Conservation (phyloP, 2,113 vertebrate species). For the Dunckerocampus dactyliophorus region DNA sequence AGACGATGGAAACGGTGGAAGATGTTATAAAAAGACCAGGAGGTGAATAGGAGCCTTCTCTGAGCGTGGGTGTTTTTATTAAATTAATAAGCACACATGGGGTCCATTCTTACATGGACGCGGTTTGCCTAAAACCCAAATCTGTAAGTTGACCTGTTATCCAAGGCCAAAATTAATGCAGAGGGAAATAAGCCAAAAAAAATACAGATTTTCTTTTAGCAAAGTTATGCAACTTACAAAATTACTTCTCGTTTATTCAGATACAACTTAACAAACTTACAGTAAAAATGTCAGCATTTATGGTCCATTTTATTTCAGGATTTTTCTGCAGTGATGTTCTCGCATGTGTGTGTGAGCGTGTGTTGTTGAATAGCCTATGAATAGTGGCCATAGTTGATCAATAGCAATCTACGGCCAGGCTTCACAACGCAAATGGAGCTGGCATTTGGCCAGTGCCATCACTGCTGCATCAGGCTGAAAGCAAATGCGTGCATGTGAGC, state of each 20-base stretch:
- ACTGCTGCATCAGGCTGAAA: constrained; percentile 43
- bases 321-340: background rate
- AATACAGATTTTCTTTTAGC: too few relatives aligned
- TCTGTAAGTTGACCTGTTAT: too few relatives aligned
- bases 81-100: too few relatives aligned
- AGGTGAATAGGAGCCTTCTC: constrained; percentile 27
- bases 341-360: constrained; percentile 5
- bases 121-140: too few relatives aligned
- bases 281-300: too few relatives aligned
- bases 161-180: too few relatives aligned
- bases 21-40: constrained; percentile 23
- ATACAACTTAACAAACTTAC: too few relatives aligned
- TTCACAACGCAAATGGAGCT: constrained; percentile 64
- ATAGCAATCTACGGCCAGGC: constrained; percentile 67
- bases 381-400: constrained; percentile 62
- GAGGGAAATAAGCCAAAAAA: too few relatives aligned
- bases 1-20: constrained; percentile 3
- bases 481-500: background rate
- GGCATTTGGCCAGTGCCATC: constrained; percentile 57
- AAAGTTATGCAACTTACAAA: too few relatives aligned
- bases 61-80: constrained; percentile 13
- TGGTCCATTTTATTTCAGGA: too few relatives aligned
- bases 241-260: too few relatives aligned
- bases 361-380: constrained; percentile 49
- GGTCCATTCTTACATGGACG: too few relatives aligned